Evolutionary conservation across 2,888 invertebrate species (phyloP), one percentile per base, ranked within the genome.

Genomic region (Bellardia bayeri): DNA sequence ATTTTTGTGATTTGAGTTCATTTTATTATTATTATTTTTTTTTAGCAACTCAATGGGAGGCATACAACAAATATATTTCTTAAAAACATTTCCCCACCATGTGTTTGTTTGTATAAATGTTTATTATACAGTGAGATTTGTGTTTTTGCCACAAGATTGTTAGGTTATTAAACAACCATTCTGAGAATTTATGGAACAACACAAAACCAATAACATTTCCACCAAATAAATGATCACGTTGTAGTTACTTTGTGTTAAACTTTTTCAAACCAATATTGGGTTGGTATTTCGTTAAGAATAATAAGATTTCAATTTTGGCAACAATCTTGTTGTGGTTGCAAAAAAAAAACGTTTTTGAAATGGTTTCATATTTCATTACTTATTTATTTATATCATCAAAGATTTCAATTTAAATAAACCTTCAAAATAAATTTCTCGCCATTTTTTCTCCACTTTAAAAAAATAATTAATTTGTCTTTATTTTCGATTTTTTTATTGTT

Each of bases 391-490:
- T 45, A 9, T 30, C 63, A 74, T 74, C 72, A 56, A 23, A 54
- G 42, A 81, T 75, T 80, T 83, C 11, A 81, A 58, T 83, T 80
- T 51, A 71, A 80, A 11, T 51, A 71, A 80, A 11, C 11, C 23
- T 23, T 42, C 13, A 9, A 68, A 51, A 49, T 66, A 54, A 13
- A 13, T 40, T 9, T 33, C 9, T n/a, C 37, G 37, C 74, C 33
- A 49, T 64, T 64, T 85, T 85, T 81, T 74, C 56, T 68, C 37
- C 37, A 23, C 37, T 4, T 37, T 51, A n/a, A 11, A 51, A 54
- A 45, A 71, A 16, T 87, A 87, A 87, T 87, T 87, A 87, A 87
- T 87, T 84, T 87, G 85, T 83, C 64, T 61, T 40, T 16, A 58
- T 37, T 37, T 51, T 49, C 58, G 23, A 23, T 23, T 64, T 64